Evolutionary conservation across 2,888 invertebrate genomes (phyloP), one percentile per base, ranked within the genome.

Genomic region (Eueremaeus valkanovi): DNA sequence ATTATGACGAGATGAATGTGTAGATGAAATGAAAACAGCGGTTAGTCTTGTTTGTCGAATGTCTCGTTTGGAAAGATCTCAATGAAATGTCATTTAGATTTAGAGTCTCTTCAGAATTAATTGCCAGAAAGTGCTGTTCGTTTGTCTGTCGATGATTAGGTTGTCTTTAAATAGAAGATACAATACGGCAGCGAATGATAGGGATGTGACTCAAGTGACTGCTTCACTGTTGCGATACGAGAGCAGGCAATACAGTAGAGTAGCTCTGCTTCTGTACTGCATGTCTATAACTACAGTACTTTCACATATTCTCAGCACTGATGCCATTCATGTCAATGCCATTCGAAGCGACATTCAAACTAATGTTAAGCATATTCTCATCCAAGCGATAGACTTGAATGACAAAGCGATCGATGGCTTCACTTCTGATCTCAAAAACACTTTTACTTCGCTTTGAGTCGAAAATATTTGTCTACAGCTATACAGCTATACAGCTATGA

Each of bases 71-170:
- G 16, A 66, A 66, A 68, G 27, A 31, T 3, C 36, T 5, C 9
- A 45, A 21, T 45, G 27, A 70, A 70, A 70, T 21, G 70, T 45
- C 45, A 70, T 70, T n/a, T n/a, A n/a, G n/a, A 36, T 55, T 70
- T 70, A 70, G 70, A 42, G 70, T 45, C 70, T 70, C 70, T 70
- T 70, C 45, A 42, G 18, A 70, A 70, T 70, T 70, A 70, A 70
- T 70, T 70, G 40, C 18, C 45, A 45, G 42, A 70, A 45, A 70
- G 70, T 70, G 70, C 70, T 45, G 29, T 42, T 40, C 5, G 45
- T 42, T 33, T 70, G 70, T 70, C n/a, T 68, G 42, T 40, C 27
- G 70, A 21, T 42, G 70, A 70, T 70, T 70, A 24, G 45, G 45
- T 70, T 70, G 24, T 16, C 42, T 70, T 70, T 42, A 42, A 70